Evolutionary conservation across 2,113 vertebrate genomes (phyloP), one percentile per base, ranked within the genome.

Genomic region (Sakesphorus luctuosus): DNA sequence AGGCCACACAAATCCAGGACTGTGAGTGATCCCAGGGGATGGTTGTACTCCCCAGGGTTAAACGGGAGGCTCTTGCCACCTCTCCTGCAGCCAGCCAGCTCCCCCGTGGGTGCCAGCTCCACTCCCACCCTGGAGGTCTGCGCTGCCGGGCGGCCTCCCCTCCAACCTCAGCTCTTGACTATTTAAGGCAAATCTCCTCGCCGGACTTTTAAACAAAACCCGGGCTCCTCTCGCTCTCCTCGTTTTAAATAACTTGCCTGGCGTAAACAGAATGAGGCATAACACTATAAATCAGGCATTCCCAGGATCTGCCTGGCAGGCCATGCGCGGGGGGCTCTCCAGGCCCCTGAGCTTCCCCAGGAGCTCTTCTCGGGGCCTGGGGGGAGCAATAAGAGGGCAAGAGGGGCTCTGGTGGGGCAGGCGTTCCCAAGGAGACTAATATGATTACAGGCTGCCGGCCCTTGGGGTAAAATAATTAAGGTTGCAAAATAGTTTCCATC

Each of bases 181-280:
- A 98, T 98, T 97, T 98, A 98, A 98, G 97, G 97, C 95, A 98
- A 97, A 97, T 90, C 95, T 97, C 96, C 95, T 95, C 49, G n/a
- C 84, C 0, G 93, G 90, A 96, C 91, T 95, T 96, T 94, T 97
- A 97, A 97, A 97, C 97, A 97, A 97, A 97, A 93, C 94, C 92
- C 93, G 50, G 66, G 90, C 86, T 94, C 95, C 94, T 94, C 94
- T 96, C 53, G 12, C 86, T 95, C 93, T 89, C 86, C 74, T 92
- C 78, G 50, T 96, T 96, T 97, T 95, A 95, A 97, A 97, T 97
- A 97, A 95, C 97, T 97, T 6, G 63, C 92, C 92, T 91, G 96
- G 95, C 53, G 93, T 97, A 98, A 98, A 97, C 97, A 97, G 63
- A 92, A 35, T 1, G 10, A 94, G 89, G 95, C 95, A 87, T 21